phyloP scores from a whole-genome alignment of 2,113 vertebrate species.

The Phyllopteryx taeniolatus region DNA sequence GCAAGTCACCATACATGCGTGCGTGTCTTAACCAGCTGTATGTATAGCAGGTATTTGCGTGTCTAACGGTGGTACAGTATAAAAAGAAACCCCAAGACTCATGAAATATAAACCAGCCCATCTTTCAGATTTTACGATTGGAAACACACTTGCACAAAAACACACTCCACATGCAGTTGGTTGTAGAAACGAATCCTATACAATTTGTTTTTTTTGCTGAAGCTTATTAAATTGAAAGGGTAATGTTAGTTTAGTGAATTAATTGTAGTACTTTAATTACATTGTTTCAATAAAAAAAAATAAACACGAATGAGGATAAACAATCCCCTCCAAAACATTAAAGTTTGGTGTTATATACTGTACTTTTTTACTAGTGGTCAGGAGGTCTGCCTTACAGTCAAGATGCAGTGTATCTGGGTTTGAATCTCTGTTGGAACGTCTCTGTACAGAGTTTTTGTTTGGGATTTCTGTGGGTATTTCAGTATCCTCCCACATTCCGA shows the following conservation, averaged over 20 bases:
- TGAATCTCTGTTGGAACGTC: neutral
- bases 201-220: neutral
- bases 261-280: neutral
- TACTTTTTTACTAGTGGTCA: neutral
- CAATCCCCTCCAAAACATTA: too few relatives aligned
- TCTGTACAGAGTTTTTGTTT: too few relatives aligned
- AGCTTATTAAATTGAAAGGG: neutral
- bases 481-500: too few relatives aligned
- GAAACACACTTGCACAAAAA: conserved; percentile 41
- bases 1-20: conserved; percentile 30
- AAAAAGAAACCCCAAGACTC: conserved; percentile 62
- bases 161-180: conserved; percentile 18
- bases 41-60: conserved; percentile 54
- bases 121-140: conserved; percentile 62
- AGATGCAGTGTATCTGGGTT: neutral
- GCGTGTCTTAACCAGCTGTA: conserved; percentile 66
- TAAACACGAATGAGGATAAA: neutral
- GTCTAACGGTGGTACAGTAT: conserved; percentile 50
- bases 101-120: conserved; percentile 65
- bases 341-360: too few relatives aligned
- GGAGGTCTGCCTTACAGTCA: too few relatives aligned
- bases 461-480: too few relatives aligned
- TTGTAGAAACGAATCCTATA: conserved; percentile 13
- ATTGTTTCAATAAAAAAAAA: neutral
- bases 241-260: neutral